Conservation (phyloP, 2,113 vertebrate species). For the Sakesphorus luctuosus region DNA sequence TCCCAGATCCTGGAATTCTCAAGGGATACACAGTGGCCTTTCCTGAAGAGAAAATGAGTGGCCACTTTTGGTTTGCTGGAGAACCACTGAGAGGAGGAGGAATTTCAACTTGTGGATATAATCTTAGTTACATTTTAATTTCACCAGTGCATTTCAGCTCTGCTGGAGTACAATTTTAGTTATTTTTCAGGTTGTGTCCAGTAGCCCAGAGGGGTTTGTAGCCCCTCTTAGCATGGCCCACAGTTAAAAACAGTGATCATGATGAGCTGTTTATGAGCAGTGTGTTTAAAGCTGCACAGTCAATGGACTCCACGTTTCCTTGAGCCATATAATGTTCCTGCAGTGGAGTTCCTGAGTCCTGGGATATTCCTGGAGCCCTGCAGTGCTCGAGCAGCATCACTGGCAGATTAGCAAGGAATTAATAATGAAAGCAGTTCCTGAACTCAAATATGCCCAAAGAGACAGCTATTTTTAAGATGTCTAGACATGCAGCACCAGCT, state of each 20-base stretch:
- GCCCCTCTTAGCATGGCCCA: background rate
- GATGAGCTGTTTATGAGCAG: background rate
- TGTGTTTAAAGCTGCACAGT: accelerated
- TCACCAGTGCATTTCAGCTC: background rate
- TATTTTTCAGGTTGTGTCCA: background rate
- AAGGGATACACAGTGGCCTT: background rate
- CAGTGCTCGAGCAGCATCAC: background rate
- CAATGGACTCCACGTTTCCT: background rate
- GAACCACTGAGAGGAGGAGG: background rate
- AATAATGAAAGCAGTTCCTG: constrained; percentile 51
- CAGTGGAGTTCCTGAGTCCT: background rate
- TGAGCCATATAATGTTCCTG: background rate
- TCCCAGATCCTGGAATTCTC: background rate
- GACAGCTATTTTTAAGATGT: constrained; percentile 44
- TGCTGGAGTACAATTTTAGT: background rate
- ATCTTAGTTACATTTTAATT: background rate
- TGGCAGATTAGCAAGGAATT: constrained; percentile 35
- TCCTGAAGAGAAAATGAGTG: background rate
- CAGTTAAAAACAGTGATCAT: background rate
- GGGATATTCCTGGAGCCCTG: background rate
- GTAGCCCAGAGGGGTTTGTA: background rate
- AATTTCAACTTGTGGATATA: accelerated
- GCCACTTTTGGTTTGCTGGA: background rate
- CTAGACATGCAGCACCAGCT: constrained; percentile 31
- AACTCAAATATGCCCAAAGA: background rate